These are phyloP conservation scores for Sapajus apella DNA, from an alignment of 2,113 vertebrate species.

Conservation along the genomic window DNA sequence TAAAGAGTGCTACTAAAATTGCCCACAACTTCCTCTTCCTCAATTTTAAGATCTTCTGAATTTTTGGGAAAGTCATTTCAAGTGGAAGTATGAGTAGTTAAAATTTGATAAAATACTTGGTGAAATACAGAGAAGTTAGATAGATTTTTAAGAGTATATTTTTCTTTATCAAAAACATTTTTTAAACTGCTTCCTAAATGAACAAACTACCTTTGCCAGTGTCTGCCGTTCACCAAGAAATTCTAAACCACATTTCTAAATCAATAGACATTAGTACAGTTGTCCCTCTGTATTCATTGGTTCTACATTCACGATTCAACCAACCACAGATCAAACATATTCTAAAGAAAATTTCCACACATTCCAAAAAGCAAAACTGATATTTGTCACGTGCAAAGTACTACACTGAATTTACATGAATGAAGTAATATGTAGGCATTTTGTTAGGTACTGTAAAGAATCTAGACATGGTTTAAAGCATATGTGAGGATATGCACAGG, in stretches of 20 bases:
- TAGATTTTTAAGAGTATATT: not conserved
- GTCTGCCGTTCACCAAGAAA: not conserved
- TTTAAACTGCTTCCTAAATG: not conserved
- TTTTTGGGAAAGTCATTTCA: not conserved
- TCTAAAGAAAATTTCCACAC: not conserved
- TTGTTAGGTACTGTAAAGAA: not conserved
- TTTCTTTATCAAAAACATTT: not conserved
- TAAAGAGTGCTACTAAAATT: not conserved
- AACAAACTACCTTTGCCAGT: not conserved
- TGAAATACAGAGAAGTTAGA: not conserved
- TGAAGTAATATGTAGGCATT: not conserved
- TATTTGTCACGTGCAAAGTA: not conserved
- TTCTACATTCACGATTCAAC: not conserved
- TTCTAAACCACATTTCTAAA: not conserved
- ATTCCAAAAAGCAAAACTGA: not conserved
- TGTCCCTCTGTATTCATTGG: not conserved
- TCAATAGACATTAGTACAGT: not conserved
- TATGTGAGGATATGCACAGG: not conserved
- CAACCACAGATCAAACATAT: not conserved
- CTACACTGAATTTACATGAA: not conserved
- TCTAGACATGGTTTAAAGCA: not conserved
- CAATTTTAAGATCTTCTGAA: not conserved
- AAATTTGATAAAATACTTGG: conserved; percentile 26
- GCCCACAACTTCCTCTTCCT: not conserved
- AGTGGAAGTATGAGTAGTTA: not conserved